Conservation (phyloP, 2,113 vertebrate species). For the Boleophthalmus pectinirostris region DNA sequence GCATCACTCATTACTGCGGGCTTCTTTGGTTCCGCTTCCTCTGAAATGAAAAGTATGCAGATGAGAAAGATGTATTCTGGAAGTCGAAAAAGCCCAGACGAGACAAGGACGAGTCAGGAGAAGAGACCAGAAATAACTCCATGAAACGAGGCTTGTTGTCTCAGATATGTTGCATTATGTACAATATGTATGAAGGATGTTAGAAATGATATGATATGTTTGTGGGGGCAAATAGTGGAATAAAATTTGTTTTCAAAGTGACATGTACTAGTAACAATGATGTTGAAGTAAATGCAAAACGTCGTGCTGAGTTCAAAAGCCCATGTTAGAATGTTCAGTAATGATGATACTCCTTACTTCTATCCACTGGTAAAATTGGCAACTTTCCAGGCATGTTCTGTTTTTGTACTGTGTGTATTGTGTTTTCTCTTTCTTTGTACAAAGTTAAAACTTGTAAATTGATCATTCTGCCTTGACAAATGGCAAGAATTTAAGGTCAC, state of each 20-base stretch:
- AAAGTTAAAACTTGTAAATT: too few relatives aligned
- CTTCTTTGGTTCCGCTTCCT: not conserved
- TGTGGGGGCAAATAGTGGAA: not conserved
- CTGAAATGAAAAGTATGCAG: slow-evolving; percentile 2
- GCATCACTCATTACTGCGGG: slow-evolving; percentile 8
- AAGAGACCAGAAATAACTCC: not conserved
- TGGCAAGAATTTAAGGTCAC: too few relatives aligned
- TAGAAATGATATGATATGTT: not conserved
- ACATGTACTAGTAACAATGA: not conserved
- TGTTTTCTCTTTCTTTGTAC: too few relatives aligned
- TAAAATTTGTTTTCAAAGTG: not conserved
- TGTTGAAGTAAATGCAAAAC: not conserved
- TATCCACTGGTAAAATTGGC: too few relatives aligned
- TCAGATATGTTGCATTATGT: not conserved
- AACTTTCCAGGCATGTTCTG: too few relatives aligned
- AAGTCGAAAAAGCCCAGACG: not conserved
- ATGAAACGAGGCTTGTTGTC: not conserved
- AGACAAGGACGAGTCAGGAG: not conserved
- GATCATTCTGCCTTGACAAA: too few relatives aligned
- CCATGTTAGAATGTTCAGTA: too few relatives aligned
- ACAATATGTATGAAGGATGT: not conserved
- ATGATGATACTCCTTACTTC: too few relatives aligned
- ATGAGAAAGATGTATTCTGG: not conserved
- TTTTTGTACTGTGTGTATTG: too few relatives aligned
- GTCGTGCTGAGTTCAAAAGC: too few relatives aligned